Base-by-base conservation (phyloP, 1,140 invertebrate genomes). In the Battus philenor region DNA sequence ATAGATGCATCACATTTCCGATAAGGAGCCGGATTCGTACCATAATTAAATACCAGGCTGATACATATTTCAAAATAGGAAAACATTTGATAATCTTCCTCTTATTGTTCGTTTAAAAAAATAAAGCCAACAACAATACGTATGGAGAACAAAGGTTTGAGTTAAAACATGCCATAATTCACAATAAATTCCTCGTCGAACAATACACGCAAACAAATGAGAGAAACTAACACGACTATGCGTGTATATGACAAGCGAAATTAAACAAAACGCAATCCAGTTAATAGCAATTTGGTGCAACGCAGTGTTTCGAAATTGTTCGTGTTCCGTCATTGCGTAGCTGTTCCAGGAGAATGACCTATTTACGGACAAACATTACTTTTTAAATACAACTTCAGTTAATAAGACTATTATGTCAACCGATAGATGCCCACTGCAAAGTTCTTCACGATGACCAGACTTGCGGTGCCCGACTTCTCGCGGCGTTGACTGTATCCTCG, bases 161-260 rank as follows among this genome's bases (percentile, higher is more conserved):
- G 24, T 41, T 26, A 15, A 41, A 41, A 41, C 38, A 41, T 17
- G 38, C 22, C 10, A 29, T 41, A 41, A 41, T 27, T 41, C 38
- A 41, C 22, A 41, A 41, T 41, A 41, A 39, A 41, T 41, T 27
- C 22, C 22, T 12, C 22, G 13, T 26, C 22, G 38, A 27, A 41
- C 38, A 41, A 41, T 41, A 41, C 27, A 27, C 38, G 24, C 24
- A 27, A 27, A 41, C 38, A 41, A 41, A 41, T 27, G 24, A 41
- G 33, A 36, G 38, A 41, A 41, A 41, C 38, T 41, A 41, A 29
- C 38, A 15, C 24, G 13, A 15, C 24, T 27, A 12, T 24, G n/a
- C n/a, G n/a, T 4, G 38, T 27, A 17, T 41, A 41, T 41, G 38
- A 41, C 38, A 41, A 27, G 29, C 38, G 38, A 27, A 22, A 29